phyloP scores from a whole-genome alignment of 1,140 invertebrate species.

The Wiebesia pumilae region DNA sequence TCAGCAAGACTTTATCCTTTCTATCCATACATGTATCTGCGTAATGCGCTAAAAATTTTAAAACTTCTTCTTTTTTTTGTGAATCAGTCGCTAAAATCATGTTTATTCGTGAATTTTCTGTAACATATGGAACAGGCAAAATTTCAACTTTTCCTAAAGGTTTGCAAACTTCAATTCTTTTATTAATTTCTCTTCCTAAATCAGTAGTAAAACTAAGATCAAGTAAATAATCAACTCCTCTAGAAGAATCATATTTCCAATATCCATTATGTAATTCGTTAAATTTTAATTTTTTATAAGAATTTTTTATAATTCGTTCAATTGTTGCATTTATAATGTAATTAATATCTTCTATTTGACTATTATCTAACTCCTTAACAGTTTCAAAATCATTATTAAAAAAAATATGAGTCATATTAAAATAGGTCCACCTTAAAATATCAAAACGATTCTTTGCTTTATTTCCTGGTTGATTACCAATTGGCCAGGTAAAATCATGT shows the following conservation, averaged over 20 bases:
- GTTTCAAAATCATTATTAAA: constrained; percentile 82
- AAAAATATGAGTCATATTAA: constrained; percentile 89
- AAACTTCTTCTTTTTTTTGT: constrained; percentile 73
- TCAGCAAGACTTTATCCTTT: constrained; percentile 85
- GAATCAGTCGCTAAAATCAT: constrained; percentile 82
- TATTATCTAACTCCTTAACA: constrained; percentile 76
- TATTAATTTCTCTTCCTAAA: constrained; percentile 67
- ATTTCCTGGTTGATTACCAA: constrained; percentile 83
- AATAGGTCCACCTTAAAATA: constrained; percentile 88
- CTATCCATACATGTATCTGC: constrained; percentile 83
- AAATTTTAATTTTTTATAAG: constrained; percentile 76
- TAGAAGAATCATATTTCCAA: constrained; percentile 87
- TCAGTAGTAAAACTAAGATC: constrained; percentile 79
- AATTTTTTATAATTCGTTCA: constrained; percentile 77
- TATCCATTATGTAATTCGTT: constrained; percentile 86
- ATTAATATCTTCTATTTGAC: constrained; percentile 80
- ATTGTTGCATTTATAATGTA: constrained; percentile 79
- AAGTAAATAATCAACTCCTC: constrained; percentile 91
- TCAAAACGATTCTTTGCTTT: constrained; percentile 88
- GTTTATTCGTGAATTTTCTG: constrained; percentile 88
- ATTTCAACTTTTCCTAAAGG: constrained; percentile 90
- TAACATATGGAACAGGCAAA: constrained; percentile 91
- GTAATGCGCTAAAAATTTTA: constrained; percentile 83
- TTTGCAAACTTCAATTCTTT: constrained; percentile 82
- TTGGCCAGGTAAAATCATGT: constrained; percentile 82